These are phyloP conservation scores for Coelopa frigida DNA, from an alignment of 1,140 invertebrate species.

Conservation along the genomic window DNA sequence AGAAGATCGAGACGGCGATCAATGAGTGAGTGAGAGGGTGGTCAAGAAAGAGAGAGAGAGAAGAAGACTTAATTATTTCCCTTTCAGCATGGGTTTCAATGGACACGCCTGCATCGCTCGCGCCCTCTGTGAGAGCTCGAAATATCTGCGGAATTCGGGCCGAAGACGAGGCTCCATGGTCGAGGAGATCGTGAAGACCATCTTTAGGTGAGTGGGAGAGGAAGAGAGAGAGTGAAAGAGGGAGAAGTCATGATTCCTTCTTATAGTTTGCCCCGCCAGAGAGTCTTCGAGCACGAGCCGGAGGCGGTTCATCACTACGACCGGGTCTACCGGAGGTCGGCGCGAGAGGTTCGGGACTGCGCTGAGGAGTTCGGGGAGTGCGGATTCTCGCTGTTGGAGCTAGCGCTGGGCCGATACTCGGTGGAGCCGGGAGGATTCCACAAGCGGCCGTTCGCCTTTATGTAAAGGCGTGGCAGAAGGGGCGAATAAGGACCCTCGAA, in stretches of 20 bases:
- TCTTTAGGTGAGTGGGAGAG: conserved; percentile 36
- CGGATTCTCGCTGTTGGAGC: conserved; percentile 62
- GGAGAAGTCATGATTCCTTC: neutral
- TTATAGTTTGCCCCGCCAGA: conserved; percentile 16
- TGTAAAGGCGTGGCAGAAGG: no score
- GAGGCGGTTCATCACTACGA: conserved; percentile 30
- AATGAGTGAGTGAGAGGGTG: conserved; percentile 51
- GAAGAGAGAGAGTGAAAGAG: neutral
- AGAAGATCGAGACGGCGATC: conserved; percentile 59
- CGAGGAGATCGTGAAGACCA: conserved; percentile 62
- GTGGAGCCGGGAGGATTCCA: no score
- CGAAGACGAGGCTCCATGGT: conserved; percentile 55
- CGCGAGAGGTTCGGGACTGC: conserved; percentile 46
- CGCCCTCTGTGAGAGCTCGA: conserved; percentile 62
- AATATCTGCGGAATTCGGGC: conserved; percentile 50
- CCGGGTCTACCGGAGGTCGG: conserved; percentile 26
- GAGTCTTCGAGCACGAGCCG: conserved; percentile 24
- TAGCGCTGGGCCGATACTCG: conserved; percentile 62
- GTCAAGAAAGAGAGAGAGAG: no score
- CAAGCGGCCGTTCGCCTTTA: no score
- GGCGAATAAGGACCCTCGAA: neutral
- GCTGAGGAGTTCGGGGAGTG: conserved; percentile 53
- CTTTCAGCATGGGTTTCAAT: conserved; percentile 60
- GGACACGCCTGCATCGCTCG: conserved; percentile 58
- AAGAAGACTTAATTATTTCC: neutral